Evolutionary conservation across 2,113 vertebrate genomes (phyloP).

Genomic region (Xerus inauris): DNA sequence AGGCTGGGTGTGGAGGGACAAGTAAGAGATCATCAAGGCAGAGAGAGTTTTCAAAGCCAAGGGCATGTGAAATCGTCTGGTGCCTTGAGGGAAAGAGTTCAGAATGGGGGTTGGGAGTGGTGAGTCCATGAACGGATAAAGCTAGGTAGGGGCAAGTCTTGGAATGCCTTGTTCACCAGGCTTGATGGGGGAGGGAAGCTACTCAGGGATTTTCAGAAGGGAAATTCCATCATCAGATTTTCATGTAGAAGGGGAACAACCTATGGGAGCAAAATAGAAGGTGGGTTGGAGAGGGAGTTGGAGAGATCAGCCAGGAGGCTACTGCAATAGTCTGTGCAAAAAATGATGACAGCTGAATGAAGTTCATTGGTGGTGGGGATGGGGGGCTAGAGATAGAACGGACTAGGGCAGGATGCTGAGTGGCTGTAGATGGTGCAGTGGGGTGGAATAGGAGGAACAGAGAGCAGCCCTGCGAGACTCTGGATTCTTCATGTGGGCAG

Average conservation of each 20-base stretch:
- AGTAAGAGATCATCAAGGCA: not conserved
- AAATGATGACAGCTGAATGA: not conserved
- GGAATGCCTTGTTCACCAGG: not conserved
- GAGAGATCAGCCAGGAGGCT: not conserved
- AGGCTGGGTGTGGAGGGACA: not conserved
- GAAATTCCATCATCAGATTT: not conserved
- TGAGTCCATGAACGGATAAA: not conserved
- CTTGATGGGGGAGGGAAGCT: not conserved
- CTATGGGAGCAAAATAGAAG: not conserved
- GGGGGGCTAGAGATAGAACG: not conserved
- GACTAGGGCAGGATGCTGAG: not conserved
- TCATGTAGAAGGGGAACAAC: not conserved
- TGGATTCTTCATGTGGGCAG: not conserved
- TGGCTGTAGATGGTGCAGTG: not conserved
- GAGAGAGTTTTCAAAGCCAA: not conserved
- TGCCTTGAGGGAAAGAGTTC: not conserved
- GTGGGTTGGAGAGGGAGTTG: not conserved
- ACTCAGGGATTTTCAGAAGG: not conserved
- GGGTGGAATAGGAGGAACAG: not conserved
- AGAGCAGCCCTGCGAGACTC: not conserved
- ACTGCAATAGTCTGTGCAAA: fast-evolving
- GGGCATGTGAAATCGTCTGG: not conserved
- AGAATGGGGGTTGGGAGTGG: not conserved
- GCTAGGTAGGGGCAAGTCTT: not conserved
- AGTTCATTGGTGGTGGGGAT: not conserved